Base-by-base conservation (phyloP, 2,113 vertebrate species). In the Eupsittula cactorum region DNA sequence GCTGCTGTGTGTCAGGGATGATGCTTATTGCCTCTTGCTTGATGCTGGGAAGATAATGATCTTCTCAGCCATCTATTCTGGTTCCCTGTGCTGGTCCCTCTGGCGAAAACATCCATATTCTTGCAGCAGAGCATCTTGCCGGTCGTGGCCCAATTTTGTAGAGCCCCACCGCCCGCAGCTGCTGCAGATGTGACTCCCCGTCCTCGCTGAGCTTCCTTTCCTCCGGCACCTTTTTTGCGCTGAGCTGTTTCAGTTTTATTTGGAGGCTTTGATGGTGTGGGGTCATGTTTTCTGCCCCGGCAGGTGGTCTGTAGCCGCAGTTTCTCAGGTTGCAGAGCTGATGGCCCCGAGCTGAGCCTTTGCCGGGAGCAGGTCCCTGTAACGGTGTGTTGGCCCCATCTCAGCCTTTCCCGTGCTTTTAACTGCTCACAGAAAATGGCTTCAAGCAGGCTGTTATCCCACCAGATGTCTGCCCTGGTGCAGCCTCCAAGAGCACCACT, bases 141-240 rank as follows among this genome's bases (percentile, higher is more conserved):
- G 4, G 44, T 35, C 13, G 1, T 33, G 31, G 62, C 33, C 37
- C 35, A 18, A 6, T 19, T 50, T 11, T 27, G 25, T 37, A 28
- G 41, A 5, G 10, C 16, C 11, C 33, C 47, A 16, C 37, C 0
- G 10, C 60, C 76, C 8, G 5, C n/a, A n/a, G 82, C 55, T 2
- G 1, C 69, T 12, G 21, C 7, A 4, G 75, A 63, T 1, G 1
- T 19, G 28, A 25, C 63, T 44, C 28, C 37, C 5, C 1, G 1
- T 50, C 39, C 44, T 31, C 1, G 2, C 19, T 1, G 1, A 80
- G 52, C 33, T 46, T 50, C n/a, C 29, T 13, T 31, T 41, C 47
- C 69, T 27, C 76, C 1, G 1, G 46, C 29, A 23, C 29, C 76
- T 31, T 42, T 24, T 24, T n/a, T 12, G 31, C 2, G 0, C 60